Conservation (phyloP, 2,888 invertebrate genomes). For the Sinohyriopsis cumingii region DNA sequence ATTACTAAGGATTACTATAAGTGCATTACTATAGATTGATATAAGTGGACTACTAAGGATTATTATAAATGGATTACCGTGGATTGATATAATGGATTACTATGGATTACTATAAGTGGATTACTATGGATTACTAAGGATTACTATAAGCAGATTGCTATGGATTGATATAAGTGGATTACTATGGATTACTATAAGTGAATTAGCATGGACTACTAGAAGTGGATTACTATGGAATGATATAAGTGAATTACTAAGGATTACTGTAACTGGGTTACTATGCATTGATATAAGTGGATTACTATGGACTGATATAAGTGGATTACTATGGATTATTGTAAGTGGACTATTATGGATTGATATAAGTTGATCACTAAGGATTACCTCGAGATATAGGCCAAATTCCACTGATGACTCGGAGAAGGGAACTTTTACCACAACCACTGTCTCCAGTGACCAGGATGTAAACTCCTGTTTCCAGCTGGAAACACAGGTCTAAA, state of each 20-base stretch:
- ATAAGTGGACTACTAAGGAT: too few species aligned
- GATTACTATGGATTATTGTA: too few species aligned
- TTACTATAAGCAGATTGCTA: not conserved
- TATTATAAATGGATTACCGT: too few species aligned
- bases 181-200: too few species aligned
- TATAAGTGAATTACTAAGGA: too few species aligned
- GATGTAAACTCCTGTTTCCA: slow-evolving; percentile 75
- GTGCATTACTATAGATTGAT: not conserved
- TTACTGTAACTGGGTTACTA: too few species aligned
- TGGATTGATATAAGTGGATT: not conserved
- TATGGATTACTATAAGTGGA: slow-evolving; percentile 24
- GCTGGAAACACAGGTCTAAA: slow-evolving; percentile 72
- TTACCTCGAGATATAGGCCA: slow-evolving; percentile 83
- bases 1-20: too few species aligned
- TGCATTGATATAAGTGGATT: not conserved
- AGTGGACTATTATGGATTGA: too few species aligned
- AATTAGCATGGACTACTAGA: slow-evolving; percentile 77
- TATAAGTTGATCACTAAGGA: not conserved
- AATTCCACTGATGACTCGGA: slow-evolving; percentile 92
- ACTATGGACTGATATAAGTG: not conserved
- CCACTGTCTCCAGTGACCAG: slow-evolving; percentile 97
- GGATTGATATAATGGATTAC: not conserved
- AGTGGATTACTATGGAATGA: slow-evolving; percentile 80
- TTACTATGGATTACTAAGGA: too few species aligned
- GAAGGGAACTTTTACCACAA: slow-evolving; percentile 91